Base-by-base conservation (phyloP, 2,888 invertebrate genomes). In the Crocallis elinguaria region DNA sequence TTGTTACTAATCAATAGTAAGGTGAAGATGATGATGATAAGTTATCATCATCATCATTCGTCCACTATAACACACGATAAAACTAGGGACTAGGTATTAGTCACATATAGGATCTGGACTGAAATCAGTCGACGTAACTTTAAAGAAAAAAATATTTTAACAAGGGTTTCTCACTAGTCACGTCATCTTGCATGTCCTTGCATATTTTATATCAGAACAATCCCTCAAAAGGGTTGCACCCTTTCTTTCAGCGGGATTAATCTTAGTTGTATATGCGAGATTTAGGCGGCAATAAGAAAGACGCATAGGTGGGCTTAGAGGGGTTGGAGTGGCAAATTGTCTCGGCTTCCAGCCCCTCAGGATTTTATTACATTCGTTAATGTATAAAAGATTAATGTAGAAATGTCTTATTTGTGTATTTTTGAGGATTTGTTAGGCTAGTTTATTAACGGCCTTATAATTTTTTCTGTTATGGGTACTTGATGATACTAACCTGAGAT, bases 181-280 rank as follows among this genome's bases (percentile, higher is more conserved):
- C 48, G 41, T 35, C 39, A 42, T 44, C 43, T 30, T 52, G 55
- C 41, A 54, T 56, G 39, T 42, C 55, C 60, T 60, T 69, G 68
- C 58, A 58, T 58, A 56, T 58, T 58, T 58, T 45, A 48, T 36
- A 51, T 14, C 43, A 50, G 21, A 66, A 67, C 64, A 64, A 69
- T 75, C 58, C 57, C 64, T 70, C 69, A 67, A 82, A 84, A 84
- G 86, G 86, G 82, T 78, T 81, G 75, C 68, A 85, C 90, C 89
- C 88, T 89, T 89, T 89, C 89, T 88, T 90, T 90, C 87, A 80
- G 57, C 89, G 69, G 79, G 85, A 88, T 89, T 91, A 91, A 90
- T 90, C 88, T 89, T 83, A 86, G 87, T 88, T 91, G 90, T 90
- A 89, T 89, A 88, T 90, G 88, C 82, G 85, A 89, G 89, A 89